Evolutionary conservation across 2,888 invertebrate species (phyloP).

Genomic region (Scaeva pyrastri): DNA sequence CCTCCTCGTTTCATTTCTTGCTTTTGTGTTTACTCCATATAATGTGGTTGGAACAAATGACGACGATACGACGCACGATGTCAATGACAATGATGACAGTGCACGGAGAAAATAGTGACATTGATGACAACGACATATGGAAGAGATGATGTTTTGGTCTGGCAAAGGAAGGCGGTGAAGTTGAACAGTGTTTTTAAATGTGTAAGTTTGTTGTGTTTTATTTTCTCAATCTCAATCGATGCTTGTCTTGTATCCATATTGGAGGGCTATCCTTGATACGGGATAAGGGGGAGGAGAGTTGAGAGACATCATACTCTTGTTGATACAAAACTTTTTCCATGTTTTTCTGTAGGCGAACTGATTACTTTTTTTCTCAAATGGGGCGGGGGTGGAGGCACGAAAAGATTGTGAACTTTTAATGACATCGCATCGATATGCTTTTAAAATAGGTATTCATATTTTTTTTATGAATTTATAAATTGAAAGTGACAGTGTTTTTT

Average conservation of each 20-base stretch:
- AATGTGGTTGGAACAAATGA: slow-evolving; percentile 52
- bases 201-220: not conserved
- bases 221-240: not conserved
- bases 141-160: slow-evolving; percentile 41
- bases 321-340: not conserved
- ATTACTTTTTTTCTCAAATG: not conserved
- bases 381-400: no score
- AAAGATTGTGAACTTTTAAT: not conserved
- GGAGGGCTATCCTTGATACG: not conserved
- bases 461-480: no score
- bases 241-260: not conserved
- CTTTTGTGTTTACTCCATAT: slow-evolving; percentile 31
- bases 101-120: slow-evolving; percentile 48
- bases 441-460: no score
- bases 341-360: not conserved
- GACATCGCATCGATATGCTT: not conserved
- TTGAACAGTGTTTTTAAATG: slow-evolving; percentile 6
- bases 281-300: not conserved
- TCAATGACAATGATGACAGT: slow-evolving; percentile 63
- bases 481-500: no score
- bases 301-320: no score
- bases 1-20: not conserved
- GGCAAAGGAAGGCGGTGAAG: not conserved
- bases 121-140: slow-evolving; percentile 54
- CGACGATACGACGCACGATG: slow-evolving; percentile 48